Base-by-base conservation (phyloP, 1,140 invertebrate genomes). In the Panonychus citri region DNA sequence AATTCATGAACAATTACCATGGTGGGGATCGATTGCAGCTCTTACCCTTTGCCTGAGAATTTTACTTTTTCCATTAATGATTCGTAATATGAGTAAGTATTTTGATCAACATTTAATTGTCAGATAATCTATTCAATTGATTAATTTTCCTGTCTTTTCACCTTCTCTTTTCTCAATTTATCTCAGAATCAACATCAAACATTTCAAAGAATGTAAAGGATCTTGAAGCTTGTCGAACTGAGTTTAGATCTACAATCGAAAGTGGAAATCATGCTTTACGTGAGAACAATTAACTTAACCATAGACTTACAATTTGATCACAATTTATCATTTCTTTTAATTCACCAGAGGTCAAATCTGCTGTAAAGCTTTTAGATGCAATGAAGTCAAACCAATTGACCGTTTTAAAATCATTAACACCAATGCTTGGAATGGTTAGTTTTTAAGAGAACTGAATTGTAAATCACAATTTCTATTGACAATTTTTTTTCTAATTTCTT, bases 21-120 rank as follows among this genome's bases (percentile, higher is more conserved):
- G 90, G 90, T 94, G 88, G 85, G 76, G 68, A 24, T 67, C 82
- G 15, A 94, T 96, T 65, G 70, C 78, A 5, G 66, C 81, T 81
- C 85, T 77, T n/a, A 91, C 88, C 4, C 19, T 83, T 1, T 65
- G 77, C 55, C 71, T 89, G 3, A 76, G 87, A 66, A 60, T 77
- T 0, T 55, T 77, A 0, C 71, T 91, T 64, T 87, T 94, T 63
- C 89, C 90, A 0, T 59, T 94, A 25, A 79, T 90, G 1, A 76
- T 94, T 51, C 68, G 77, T 53, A 69, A 80, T 4, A 86, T 89
- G 70, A 77, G 75, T 53, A 57, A 30, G 30, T 21, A 3, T 25
- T 51, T 30, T 7, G 17, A 17, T 17, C 17, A 5, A 46, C 17
- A 19, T 46, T 46, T 46, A 5, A 46, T n/a, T n/a, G n/a, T n/a